A percentile compares a stretch with the other conserved stretches of the same genome.
Evolutionary conservation across 2,888 invertebrate genomes (phyloP).

Genomic region (Eupithecia exiguata): DNA sequence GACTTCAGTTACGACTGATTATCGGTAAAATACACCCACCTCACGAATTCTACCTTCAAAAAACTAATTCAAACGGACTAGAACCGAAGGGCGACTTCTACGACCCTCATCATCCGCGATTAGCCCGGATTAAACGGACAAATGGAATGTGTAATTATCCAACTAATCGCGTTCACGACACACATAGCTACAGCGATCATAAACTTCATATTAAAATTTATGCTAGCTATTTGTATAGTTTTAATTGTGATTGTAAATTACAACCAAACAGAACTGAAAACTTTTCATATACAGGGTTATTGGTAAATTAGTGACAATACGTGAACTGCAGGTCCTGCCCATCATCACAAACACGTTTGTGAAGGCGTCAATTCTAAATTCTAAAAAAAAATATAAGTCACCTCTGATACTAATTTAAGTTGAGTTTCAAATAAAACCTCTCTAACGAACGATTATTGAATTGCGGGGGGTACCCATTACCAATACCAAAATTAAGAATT

Average conservation of each 20-base stretch:
- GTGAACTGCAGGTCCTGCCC: too few relatives aligned
- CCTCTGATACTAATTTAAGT: too few relatives aligned
- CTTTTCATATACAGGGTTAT: too few relatives aligned
- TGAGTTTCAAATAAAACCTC: too few relatives aligned
- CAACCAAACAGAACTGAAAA: constrained; percentile 1
- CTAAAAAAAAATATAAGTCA: too few relatives aligned
- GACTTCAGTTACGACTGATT: background rate
- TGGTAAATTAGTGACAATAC: too few relatives aligned
- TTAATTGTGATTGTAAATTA: constrained; percentile 11
- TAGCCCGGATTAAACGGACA: constrained; percentile 76
- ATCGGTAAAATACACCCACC: background rate
- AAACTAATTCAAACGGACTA: constrained; percentile 15
- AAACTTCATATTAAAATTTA: constrained; percentile 42
- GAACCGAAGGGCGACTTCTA: constrained; percentile 44
- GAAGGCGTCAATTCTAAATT: too few relatives aligned
- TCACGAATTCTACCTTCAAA: constrained; percentile 9
- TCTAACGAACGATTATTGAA: too few relatives aligned
- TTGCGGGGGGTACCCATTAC: too few relatives aligned
- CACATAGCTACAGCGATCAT: constrained; percentile 45
- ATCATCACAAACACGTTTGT: too few relatives aligned
- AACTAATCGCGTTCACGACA: constrained; percentile 64
- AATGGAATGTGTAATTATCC: constrained; percentile 82
- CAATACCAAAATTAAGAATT: too few relatives aligned
- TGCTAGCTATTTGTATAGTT: constrained; percentile 17
- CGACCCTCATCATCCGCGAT: constrained; percentile 77